Conservation (phyloP, 2,113 vertebrate species). For the Leptobrachium ailaonicum region DNA sequence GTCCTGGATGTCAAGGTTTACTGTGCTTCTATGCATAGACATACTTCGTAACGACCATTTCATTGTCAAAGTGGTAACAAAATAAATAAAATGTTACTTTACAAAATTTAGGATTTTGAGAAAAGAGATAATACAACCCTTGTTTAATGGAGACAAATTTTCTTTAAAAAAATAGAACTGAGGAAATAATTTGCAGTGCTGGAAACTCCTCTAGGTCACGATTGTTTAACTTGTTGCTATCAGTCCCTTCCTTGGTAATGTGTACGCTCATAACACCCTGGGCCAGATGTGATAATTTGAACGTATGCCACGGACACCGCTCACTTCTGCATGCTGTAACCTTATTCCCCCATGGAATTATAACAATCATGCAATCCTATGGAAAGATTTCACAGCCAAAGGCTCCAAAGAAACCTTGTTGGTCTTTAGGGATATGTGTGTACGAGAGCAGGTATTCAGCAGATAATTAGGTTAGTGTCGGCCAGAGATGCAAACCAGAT, state of each 20-base stretch:
- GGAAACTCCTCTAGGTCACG: no score
- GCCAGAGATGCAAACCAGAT: neutral
- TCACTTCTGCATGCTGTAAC: constrained; percentile 7
- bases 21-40: no score
- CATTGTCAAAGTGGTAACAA: no score
- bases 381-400: constrained; percentile 9
- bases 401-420: neutral
- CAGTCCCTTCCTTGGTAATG: neutral
- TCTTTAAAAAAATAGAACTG: no score
- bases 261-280: neutral
- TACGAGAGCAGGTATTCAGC: neutral
- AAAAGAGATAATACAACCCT: no score
- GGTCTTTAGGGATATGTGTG: neutral
- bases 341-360: neutral
- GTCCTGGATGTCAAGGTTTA: no score
- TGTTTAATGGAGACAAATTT: no score
- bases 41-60: no score
- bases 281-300: neutral
- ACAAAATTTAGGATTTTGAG: no score
- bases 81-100: no score
- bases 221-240: no score
- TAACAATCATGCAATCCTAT: neutral
- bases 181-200: no score
- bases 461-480: neutral
- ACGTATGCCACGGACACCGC: neutral